phyloP scores from a whole-genome alignment of 2,113 vertebrate genomes.

The Tor tambroides region DNA sequence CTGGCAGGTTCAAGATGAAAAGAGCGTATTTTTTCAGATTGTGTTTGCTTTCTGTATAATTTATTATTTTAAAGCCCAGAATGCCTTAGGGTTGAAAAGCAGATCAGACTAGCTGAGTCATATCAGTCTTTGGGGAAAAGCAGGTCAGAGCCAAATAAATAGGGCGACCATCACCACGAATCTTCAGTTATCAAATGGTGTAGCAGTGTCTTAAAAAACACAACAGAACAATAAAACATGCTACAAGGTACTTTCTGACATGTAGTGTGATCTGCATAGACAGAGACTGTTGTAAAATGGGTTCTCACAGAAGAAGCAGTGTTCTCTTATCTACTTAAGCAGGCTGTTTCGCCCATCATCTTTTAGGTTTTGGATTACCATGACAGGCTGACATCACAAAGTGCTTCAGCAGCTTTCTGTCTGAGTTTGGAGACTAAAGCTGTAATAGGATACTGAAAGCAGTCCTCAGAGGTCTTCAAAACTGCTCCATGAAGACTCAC shows the following conservation, averaged over 20 bases:
- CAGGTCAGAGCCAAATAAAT: conserved; percentile 18
- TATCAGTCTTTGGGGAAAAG: neutral
- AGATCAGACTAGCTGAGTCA: conserved; percentile 32
- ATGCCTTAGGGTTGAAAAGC: conserved; percentile 6
- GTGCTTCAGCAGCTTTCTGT: neutral
- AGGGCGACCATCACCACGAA: neutral
- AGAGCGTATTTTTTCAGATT: neutral
- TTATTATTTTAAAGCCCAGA: neutral
- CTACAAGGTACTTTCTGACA: neutral
- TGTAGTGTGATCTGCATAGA: neutral
- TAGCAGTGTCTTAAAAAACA: neutral
- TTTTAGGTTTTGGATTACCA: conserved; percentile 24
- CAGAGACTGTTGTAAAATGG: neutral
- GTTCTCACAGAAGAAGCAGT: neutral
- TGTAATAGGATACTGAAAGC: conserved; percentile 9
- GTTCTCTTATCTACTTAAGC: neutral
- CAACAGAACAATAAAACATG: neutral
- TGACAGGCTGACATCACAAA: conserved; percentile 34
- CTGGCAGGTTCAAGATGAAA: neutral
- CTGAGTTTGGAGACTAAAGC: neutral
- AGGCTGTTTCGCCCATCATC: neutral
- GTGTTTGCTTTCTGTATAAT: neutral
- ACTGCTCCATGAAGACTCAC: neutral
- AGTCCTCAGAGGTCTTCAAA: neutral
- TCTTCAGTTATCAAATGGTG: neutral